Evolutionary conservation across 2,888 invertebrate species (phyloP).

Genomic region (Heliconius aoede): DNA sequence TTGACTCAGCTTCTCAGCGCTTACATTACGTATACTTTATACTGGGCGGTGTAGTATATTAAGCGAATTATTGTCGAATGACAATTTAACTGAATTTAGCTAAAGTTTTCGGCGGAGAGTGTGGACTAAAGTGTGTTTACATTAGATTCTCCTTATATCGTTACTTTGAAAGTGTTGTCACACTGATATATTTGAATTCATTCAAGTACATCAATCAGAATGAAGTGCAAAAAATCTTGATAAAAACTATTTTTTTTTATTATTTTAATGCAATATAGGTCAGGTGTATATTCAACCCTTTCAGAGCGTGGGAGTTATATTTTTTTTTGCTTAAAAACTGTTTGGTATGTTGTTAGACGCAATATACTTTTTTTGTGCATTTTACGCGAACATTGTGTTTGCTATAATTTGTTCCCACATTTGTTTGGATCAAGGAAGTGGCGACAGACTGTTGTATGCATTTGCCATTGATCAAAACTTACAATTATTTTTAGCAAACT

Average conservation of each 20-base stretch:
- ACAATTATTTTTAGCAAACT: constrained; percentile 58
- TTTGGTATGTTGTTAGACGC: constrained; percentile 66
- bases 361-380: constrained; percentile 66
- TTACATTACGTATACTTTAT: no score
- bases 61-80: not conserved
- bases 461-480: constrained; percentile 52
- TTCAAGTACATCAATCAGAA: constrained; percentile 58
- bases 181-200: constrained; percentile 42
- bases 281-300: constrained; percentile 83
- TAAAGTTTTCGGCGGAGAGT: no score
- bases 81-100: not conserved
- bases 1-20: not conserved
- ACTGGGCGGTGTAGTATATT: not conserved
- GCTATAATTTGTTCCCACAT: constrained; percentile 84
- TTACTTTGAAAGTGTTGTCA: constrained; percentile 11
- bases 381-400: constrained; percentile 70
- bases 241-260: constrained; percentile 70
- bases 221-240: constrained; percentile 75
- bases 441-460: constrained; percentile 77
- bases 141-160: not conserved
- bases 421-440: constrained; percentile 71
- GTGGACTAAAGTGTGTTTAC: no score
- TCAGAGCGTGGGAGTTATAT: constrained; percentile 78
- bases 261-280: constrained; percentile 76
- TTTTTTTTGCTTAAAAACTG: constrained; percentile 67